These are phyloP conservation scores for Thereva unica DNA, from an alignment of 2,888 invertebrate genomes.

Conservation along the genomic window DNA sequence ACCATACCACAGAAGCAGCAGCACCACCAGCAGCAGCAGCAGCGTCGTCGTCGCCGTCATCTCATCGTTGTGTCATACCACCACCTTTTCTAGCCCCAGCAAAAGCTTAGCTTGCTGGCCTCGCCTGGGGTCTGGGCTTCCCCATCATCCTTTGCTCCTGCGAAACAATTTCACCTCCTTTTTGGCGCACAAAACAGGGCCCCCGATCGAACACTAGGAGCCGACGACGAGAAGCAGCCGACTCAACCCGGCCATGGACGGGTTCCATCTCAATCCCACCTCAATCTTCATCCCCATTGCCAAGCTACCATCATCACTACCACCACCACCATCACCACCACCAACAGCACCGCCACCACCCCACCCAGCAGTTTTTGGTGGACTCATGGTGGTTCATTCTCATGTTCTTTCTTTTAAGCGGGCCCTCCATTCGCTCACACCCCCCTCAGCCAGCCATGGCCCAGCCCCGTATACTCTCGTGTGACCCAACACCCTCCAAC, in stretches of 20 bases:
- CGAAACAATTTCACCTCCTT: slow-evolving; percentile 34
- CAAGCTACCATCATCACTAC: too few relatives aligned
- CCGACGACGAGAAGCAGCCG: slow-evolving; percentile 31
- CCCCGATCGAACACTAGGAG: slow-evolving; percentile 33
- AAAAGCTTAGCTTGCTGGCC: neutral
- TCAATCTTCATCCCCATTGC: neutral
- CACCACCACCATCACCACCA: too few relatives aligned
- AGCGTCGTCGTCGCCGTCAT: slow-evolving; percentile 1
- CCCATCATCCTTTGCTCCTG: neutral
- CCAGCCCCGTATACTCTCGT: neutral
- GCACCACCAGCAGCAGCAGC: slow-evolving; percentile 7
- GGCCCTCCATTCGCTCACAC: slow-evolving; percentile 17
- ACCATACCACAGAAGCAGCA: slow-evolving; percentile 11
- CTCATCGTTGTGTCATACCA: slow-evolving; percentile 15
- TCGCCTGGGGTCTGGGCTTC: neutral
- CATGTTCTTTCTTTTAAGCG: slow-evolving; percentile 33
- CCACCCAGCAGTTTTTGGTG: neutral
- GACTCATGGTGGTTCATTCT: slow-evolving; percentile 23
- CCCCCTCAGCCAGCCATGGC: neutral
- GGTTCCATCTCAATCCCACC: slow-evolving; percentile 23
- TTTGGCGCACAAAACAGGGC: slow-evolving; percentile 19
- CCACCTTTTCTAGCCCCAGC: slow-evolving; percentile 26
- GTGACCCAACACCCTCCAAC: slow-evolving; percentile 13
- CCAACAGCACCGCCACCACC: too few relatives aligned
- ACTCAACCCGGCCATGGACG: slow-evolving; percentile 26